A percentile compares a stretch with the other conserved stretches of the same genome.
Evolutionary conservation across 2,113 vertebrate species (phyloP).

Genomic region (Ictalurus furcatus): DNA sequence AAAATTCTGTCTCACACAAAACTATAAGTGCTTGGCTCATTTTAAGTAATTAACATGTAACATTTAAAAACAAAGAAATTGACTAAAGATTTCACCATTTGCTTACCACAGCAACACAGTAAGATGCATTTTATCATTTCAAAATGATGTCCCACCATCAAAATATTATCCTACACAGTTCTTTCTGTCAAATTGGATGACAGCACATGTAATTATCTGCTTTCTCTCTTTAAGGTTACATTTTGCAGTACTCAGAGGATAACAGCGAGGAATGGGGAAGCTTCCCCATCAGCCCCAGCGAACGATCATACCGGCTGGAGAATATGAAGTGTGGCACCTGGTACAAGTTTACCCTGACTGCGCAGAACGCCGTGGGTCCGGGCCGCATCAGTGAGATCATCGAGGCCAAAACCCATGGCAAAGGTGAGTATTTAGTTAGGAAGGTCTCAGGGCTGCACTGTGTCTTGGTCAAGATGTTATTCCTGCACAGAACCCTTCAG

Average conservation of each 20-base stretch:
- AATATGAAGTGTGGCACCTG: constrained; percentile 96
- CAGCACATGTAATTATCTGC: neutral
- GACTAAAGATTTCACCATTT: neutral
- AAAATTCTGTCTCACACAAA: neutral
- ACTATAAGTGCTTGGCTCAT: neutral
- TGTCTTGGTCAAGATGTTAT: neutral
- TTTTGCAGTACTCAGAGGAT: constrained; percentile 96
- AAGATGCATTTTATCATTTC: neutral
- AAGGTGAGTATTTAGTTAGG: constrained; percentile 76
- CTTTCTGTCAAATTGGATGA: neutral
- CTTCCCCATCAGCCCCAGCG: constrained; percentile 96
- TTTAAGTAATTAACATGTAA: neutral
- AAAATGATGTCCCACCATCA: neutral
- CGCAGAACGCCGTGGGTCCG: constrained; percentile 96
- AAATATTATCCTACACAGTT: neutral
- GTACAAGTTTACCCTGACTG: constrained; percentile 98
- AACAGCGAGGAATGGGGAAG: constrained; percentile 99
- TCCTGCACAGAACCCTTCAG: neutral
- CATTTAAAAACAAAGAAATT: neutral
- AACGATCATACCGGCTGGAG: constrained; percentile 92
- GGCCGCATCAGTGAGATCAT: constrained; percentile 99
- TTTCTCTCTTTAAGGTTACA: constrained; percentile 80
- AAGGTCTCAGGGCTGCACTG: neutral
- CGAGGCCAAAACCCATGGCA: constrained; percentile 95
- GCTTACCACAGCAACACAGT: neutral